Evolutionary conservation across 2,888 invertebrate genomes (phyloP), one percentile per base, ranked within the genome.

Genomic region (Netelia virgata): DNA sequence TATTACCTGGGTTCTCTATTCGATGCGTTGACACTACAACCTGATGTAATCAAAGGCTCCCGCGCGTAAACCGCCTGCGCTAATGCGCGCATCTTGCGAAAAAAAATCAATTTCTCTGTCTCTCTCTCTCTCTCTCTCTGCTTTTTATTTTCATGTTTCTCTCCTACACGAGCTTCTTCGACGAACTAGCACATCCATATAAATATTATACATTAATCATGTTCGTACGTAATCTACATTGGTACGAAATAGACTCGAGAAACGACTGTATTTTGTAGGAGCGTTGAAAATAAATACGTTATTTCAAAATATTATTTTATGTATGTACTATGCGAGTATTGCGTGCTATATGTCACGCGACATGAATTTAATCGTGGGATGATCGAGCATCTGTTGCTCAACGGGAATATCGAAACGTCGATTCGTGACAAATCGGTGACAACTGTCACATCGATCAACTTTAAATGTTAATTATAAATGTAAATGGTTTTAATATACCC

Each of bases 41-140:
- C 78, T 43, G 70, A 81, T 73, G 81, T 83, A 86, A 86, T 88
- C 83, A 81, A 82, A 75, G 75, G 82, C 83, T 68, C 84, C 85
- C 77, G 75, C 84, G 81, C 74, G 80, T 28, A 79, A 82, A 74
- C 61, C 73, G 82, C 74, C 20, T 47, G 20, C 59, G 77, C 77
- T 77, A 69, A 77, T 77, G 77, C 47, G 69, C 77, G 11, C 47
- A 69, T 69, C 68, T 77, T 50, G 47, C 28, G 28, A 61, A 23
- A 59, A 18, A 57, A 72, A 57, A 36, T n/a, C 50, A 53, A 23
- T 57, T 47, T 59, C 59, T 53, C 14, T 50, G 16, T 68, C 23
- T 68, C 36, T 18, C 28, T 41, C 3, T 28, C 3, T 28, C 3
- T 28, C 28, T n/a, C n/a, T n/a, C 2, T 55, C 55, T 36, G 11